Percentiles rank a stretch among this genome's conserved stretches.
phyloP scores from a whole-genome alignment of 2,888 invertebrate species.

The Noctua comes region DNA sequence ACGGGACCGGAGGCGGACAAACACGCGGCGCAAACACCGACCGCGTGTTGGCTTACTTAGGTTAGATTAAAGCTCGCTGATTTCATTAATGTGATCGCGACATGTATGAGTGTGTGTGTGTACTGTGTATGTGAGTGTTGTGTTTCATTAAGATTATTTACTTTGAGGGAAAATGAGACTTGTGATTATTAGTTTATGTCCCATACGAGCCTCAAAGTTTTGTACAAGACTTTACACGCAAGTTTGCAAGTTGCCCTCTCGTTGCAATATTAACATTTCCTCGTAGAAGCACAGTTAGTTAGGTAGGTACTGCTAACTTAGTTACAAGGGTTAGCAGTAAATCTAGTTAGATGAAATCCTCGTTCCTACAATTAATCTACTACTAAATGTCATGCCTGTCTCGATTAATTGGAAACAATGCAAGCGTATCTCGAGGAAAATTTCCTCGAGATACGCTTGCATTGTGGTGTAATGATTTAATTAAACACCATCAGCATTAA shows the following conservation, averaged over 20 bases:
- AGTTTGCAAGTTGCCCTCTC: background rate
- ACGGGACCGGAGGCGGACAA: slow-evolving; percentile 30
- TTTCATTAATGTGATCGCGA: slow-evolving; percentile 40
- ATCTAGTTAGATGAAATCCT: background rate
- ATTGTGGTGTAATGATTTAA: background rate
- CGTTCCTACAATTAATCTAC: background rate
- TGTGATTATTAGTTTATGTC: background rate
- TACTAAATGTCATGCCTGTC: background rate
- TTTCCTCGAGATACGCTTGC: too few relatives aligned
- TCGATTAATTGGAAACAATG: background rate
- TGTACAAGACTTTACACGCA: background rate
- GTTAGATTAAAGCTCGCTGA: slow-evolving; percentile 53
- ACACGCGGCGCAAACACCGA: slow-evolving; percentile 45
- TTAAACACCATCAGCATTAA: background rate
- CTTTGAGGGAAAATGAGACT: background rate
- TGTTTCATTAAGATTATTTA: slow-evolving; percentile 21
- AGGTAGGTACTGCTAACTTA: background rate
- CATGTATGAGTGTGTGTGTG: background rate
- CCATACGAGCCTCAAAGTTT: background rate
- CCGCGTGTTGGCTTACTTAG: slow-evolving; percentile 48
- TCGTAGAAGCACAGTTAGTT: background rate
- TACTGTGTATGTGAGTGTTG: background rate
- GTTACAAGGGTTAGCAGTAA: background rate
- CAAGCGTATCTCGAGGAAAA: background rate
- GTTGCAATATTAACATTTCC: background rate